Evolutionary conservation across 2,888 invertebrate genomes (phyloP), one percentile per base, ranked within the genome.

Genomic region (Drosophila neoperkinsi): DNA sequence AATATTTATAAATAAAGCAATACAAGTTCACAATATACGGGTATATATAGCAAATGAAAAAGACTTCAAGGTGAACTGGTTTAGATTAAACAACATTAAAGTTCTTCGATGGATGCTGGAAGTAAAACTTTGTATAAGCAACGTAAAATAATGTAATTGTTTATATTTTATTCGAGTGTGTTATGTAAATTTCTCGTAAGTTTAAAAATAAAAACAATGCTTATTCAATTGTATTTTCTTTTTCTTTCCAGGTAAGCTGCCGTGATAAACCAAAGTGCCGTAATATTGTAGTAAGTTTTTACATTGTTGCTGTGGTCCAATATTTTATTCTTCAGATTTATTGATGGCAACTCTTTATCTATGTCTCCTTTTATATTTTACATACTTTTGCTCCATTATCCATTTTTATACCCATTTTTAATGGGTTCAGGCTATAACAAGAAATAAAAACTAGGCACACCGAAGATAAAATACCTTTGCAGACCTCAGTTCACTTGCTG

Each of bases 221-320:
- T 66, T 36, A 78, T 57, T 59, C 0, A 13, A 25, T 49, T 41
- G 25, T 10, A 1, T 36, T 55, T 52, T 56, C 7, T 31, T 49
- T 77, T 6, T 67, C 11, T 25, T 79, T 79, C 2, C 53, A 79
- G 79, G 79, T 79, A 70, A 81, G 82, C 46, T 36, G 21, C 13
- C n/a, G 31, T 25, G 68, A 21, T 28, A 28, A 28, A 3, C 3
- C 3, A 28, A 28, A 28, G 28, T 28, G 28, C 28, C 3, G 28
- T 28, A 11, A 43, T 11, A 21, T 11, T 21, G 43, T 11, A 21
- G 11, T 11, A n/a, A 21, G 21, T 43, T 43, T 10, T 10, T 21
- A n/a, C n/a, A 38, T 41, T 41, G 10, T n/a, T 41, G 41, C 10
- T 7, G 30, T 6, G 30, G 30, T 7, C 7, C 1, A 30, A 30